phyloP scores from a whole-genome alignment of 2,113 vertebrate species.

The Macrotus californicus region DNA sequence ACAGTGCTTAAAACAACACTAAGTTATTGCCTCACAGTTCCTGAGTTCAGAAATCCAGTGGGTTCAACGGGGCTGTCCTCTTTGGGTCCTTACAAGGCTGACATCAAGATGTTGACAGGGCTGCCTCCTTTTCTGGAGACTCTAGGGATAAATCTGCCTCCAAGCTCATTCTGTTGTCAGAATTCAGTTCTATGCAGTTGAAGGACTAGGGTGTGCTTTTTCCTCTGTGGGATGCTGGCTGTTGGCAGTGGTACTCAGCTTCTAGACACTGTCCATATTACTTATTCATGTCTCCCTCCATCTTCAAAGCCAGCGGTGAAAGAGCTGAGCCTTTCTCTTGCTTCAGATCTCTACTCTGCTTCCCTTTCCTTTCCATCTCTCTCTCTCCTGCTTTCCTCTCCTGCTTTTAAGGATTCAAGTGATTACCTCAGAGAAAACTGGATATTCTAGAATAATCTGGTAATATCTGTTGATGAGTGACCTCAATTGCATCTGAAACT shows the following conservation, averaged over 20 bases:
- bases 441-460: not conserved
- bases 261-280: not conserved
- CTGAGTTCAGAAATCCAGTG: not conserved
- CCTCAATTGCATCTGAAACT: not conserved
- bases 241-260: rapidly evolving
- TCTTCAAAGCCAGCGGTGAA: not conserved
- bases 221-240: not conserved
- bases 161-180: not conserved
- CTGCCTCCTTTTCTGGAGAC: not conserved
- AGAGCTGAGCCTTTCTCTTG: not conserved
- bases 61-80: not conserved
- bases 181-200: not conserved
- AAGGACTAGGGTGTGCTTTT: not conserved
- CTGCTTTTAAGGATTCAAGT: not conserved
- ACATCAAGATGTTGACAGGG: not conserved
- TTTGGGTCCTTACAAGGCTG: not conserved
- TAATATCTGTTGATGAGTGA: not conserved
- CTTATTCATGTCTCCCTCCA: rapidly evolving
- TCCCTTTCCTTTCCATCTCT: not conserved
- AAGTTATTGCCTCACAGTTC: not conserved
- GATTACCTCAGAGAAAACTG: not conserved
- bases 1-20: not conserved
- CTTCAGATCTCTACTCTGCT: not conserved
- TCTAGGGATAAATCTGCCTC: not conserved
- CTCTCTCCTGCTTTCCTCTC: not conserved